phyloP scores from a whole-genome alignment of 2,888 invertebrate species.

The Galerucella nymphaeae region DNA sequence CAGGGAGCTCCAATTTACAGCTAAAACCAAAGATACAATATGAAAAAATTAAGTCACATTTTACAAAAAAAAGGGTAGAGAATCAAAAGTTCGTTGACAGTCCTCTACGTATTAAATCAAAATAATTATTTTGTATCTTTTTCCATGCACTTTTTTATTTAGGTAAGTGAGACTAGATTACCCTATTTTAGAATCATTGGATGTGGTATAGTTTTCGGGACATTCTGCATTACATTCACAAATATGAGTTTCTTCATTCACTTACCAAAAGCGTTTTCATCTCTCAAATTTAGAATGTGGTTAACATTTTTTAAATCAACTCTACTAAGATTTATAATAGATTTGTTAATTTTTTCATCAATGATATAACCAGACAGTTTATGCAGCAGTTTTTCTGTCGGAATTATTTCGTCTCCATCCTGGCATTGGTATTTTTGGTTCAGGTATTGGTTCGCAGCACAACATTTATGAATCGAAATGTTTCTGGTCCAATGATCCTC shows the following conservation, averaged over 20 bases:
- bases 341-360: slow-evolving; percentile 24
- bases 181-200: too few relatives aligned
- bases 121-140: too few relatives aligned
- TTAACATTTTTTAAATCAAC: slow-evolving; percentile 22
- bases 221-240: background rate
- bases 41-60: background rate
- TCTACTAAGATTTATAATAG: slow-evolving; percentile 24
- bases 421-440: slow-evolving; percentile 18
- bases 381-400: slow-evolving; percentile 6
- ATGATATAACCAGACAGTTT: slow-evolving; percentile 24
- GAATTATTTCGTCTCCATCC: slow-evolving; percentile 9
- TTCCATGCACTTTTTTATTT: too few relatives aligned
- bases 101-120: too few relatives aligned
- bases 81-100: too few relatives aligned
- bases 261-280: slow-evolving; percentile 26
- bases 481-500: slow-evolving; percentile 27
- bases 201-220: too few relatives aligned
- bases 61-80: too few relatives aligned
- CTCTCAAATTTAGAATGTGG: slow-evolving; percentile 3
- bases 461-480: slow-evolving; percentile 39
- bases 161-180: too few relatives aligned
- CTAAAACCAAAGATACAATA: slow-evolving; percentile 14
- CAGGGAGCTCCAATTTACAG: slow-evolving; percentile 21
- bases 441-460: slow-evolving; percentile 30
- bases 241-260: background rate